phyloP scores from a whole-genome alignment of 2,797 vertebrate genomes.

The Dryobates pubescens region DNA sequence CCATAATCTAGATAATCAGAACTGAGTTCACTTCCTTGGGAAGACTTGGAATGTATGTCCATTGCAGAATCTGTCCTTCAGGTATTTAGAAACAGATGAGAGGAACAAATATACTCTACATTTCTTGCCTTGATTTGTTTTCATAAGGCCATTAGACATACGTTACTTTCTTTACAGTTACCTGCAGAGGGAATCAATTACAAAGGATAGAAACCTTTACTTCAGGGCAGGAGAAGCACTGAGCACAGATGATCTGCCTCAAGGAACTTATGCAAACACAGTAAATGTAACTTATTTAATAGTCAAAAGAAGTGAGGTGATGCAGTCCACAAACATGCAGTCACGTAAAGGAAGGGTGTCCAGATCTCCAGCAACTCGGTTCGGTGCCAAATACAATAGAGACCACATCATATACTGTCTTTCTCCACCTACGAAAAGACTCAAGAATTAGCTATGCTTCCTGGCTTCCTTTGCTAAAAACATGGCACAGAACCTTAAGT shows the following conservation, averaged over 20 bases:
- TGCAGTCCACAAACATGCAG: not conserved
- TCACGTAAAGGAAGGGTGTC: not conserved
- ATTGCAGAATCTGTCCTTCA: not conserved
- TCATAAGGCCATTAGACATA: not conserved
- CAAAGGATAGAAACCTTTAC: not conserved
- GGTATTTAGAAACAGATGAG: not conserved
- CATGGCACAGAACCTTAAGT: accelerated
- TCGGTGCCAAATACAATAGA: not conserved
- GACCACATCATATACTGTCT: not conserved
- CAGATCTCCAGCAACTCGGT: not conserved
- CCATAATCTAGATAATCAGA: not conserved
- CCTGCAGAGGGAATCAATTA: not conserved
- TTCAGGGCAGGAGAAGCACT: not conserved
- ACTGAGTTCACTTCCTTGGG: not conserved
- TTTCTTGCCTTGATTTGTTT: not conserved
- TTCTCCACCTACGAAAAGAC: not conserved
- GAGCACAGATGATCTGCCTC: not conserved
- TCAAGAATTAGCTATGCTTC: not conserved
- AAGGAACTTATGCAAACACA: not conserved
- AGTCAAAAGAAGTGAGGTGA: not conserved
- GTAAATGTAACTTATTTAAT: not conserved
- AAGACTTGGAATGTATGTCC: not conserved
- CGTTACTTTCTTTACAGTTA: not conserved
- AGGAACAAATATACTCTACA: not conserved
- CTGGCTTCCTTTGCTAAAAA: not conserved